Conservation (phyloP, 2,888 invertebrate genomes). For the Tillus elongatus region DNA sequence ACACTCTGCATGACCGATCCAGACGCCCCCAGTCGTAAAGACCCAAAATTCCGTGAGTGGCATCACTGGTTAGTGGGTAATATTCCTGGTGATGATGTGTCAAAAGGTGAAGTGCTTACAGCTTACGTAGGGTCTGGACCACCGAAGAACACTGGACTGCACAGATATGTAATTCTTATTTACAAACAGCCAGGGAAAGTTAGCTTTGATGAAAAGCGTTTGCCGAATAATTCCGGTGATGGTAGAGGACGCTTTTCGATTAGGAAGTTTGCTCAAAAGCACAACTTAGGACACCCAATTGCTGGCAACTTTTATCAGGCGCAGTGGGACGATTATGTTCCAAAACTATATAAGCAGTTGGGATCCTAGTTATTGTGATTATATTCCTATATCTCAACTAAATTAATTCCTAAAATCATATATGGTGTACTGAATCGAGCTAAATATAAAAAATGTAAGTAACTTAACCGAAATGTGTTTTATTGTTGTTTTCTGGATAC, state of each 20-base stretch:
- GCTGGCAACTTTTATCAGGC: slow-evolving; percentile 28
- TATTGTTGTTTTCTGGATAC: no score
- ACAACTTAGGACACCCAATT: slow-evolving; percentile 24
- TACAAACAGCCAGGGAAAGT: slow-evolving; percentile 28
- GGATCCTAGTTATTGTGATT: slow-evolving; percentile 9
- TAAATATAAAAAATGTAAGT: no score
- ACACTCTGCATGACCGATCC: slow-evolving; percentile 52
- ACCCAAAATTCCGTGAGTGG: slow-evolving; percentile 63
- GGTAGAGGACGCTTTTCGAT: slow-evolving; percentile 25
- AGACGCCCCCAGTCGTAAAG: slow-evolving; percentile 62
- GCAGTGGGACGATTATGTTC: slow-evolving; percentile 23
- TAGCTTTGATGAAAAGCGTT: slow-evolving; percentile 22
- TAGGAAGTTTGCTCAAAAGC: slow-evolving; percentile 23
- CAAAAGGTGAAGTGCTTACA: slow-evolving; percentile 52
- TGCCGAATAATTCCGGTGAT: slow-evolving; percentile 22
- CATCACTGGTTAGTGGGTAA: slow-evolving; percentile 71
- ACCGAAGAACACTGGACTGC: slow-evolving; percentile 61
- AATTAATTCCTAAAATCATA: no score
- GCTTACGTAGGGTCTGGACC: slow-evolving; percentile 59
- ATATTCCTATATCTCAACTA: no score
- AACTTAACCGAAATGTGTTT: no score
- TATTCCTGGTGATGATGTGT: slow-evolving; percentile 51
- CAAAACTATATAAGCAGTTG: slow-evolving; percentile 15
- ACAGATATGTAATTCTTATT: slow-evolving; percentile 46
- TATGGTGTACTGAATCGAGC: no score